A percentile compares a stretch with the other conserved stretches of the same genome.
phyloP scores from a whole-genome alignment of 2,113 vertebrate species.

The Typhlomys cinereus region DNA sequence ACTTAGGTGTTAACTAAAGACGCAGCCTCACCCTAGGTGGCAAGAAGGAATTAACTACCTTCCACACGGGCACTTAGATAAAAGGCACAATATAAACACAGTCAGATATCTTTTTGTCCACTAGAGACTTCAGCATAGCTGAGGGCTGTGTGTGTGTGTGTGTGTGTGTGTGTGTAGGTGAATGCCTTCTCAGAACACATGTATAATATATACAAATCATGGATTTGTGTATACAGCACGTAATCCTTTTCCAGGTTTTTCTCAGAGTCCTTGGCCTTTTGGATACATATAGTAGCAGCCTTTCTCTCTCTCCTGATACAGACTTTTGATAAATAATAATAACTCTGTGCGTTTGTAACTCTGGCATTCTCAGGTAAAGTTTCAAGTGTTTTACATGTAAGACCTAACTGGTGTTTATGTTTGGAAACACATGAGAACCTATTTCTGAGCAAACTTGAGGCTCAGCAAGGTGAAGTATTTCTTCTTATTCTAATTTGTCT shows the following conservation, averaged over 20 bases:
- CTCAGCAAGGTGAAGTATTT: neutral
- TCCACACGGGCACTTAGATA: neutral
- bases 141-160: neutral
- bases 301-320: neutral
- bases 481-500: neutral
- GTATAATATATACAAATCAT: accelerated
- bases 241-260: neutral
- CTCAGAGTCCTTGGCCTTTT: neutral
- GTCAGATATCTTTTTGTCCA: no score
- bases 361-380: neutral
- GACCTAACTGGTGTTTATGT: neutral
- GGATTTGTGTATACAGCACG: neutral
- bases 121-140: neutral
- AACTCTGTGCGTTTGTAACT: neutral
- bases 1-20: no score
- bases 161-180: accelerated
- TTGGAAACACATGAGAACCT: neutral
- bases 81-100: neutral
- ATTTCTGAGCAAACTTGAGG: neutral
- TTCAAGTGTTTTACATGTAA: neutral
- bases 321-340: neutral
- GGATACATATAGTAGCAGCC: neutral
- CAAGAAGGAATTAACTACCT: neutral
- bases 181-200: neutral
- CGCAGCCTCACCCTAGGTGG: neutral